A percentile compares a stretch with the other conserved stretches of the same genome.
Conservation (phyloP, 2,113 vertebrate species). For the Heptranchias perlo region DNA sequence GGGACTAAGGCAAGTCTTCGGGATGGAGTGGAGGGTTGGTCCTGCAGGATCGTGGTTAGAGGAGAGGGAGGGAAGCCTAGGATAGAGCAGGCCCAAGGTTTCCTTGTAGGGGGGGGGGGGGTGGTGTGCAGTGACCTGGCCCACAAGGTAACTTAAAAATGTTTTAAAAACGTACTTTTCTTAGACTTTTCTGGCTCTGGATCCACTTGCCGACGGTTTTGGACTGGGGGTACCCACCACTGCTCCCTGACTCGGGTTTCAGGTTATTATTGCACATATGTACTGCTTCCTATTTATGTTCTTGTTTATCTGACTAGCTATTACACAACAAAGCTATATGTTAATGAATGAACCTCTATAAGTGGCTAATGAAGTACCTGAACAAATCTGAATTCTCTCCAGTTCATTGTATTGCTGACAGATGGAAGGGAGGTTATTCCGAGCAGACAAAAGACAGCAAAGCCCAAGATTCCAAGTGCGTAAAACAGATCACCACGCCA, state of each 20-base stretch:
- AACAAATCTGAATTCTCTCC: conserved; percentile 90
- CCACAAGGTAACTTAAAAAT: no score
- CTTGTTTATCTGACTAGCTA: background rate
- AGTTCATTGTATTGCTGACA: conserved; percentile 87
- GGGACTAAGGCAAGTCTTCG: background rate
- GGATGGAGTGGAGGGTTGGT: background rate
- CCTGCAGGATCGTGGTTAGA: background rate
- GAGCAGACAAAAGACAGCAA: conserved; percentile 75
- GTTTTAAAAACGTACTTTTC: no score
- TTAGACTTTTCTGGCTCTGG: no score
- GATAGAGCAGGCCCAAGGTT: background rate
- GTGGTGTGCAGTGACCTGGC: no score
- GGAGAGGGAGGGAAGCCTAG: background rate
- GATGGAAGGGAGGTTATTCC: conserved; percentile 93
- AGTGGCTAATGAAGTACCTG: conserved; percentile 62
- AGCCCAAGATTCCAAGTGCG: conserved; percentile 80
- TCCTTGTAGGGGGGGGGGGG: no score
- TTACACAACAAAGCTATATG: background rate
- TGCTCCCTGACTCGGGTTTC: no score
- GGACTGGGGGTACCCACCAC: no score
- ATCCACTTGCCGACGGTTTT: no score
- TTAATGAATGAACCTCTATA: background rate
- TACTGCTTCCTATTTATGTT: background rate
- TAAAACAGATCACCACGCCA: conserved; percentile 77
- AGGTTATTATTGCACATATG: no score